Base-by-base conservation (phyloP, 2,888 invertebrate genomes). In the Calliscelio sp. region DNA sequence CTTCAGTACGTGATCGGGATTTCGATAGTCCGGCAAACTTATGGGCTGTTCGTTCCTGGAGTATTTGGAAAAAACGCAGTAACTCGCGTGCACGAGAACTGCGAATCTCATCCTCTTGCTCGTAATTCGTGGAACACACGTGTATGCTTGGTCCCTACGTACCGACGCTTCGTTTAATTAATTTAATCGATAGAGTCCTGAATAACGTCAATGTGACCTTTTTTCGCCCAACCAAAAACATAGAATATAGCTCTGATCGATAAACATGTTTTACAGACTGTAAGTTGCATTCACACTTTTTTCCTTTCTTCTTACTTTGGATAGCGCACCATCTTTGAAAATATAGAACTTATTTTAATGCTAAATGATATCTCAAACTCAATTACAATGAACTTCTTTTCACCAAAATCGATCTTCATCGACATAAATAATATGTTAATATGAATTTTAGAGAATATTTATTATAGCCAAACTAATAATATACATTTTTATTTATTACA, bases 1-100 rank as follows among this genome's bases (percentile, higher is more conserved):
- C 83, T 85, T 73, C 49, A 41, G 79, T 90, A 89, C 90, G 90
- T 89, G 91, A 90, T 91, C 87, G 87, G 89, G 82, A 86, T 89
- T 75, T 84, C 87, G 90, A 90, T 91, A 89, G 85, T 84, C 81
- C 49, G 82, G 53, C 88, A 88, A 88, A 90, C 88, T 89, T 89
- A 90, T 88, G 88, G 88, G 61, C 71, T 85, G 86, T 80, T 71
- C 86, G 83, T 49, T 55, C 38, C 51, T 24, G 59, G 73, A 59
- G 70, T 68, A 71, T 70, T 73, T 38, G 65, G 80, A 70, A 85
- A 80, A 66, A 59, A 57, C 28, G 46, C 68, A 57, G 77, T 32
- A 59, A 71, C 73, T 74, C 77, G 57, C 59, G 65, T 83, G 77
- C 86, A 78, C 77, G 81, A 38, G 68, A 74, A 49, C 66, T 46